Percentiles rank a stretch among this genome's conserved stretches.
Evolutionary conservation across 1,140 invertebrate genomes (phyloP).

Genomic region (Ceratina japonica): DNA sequence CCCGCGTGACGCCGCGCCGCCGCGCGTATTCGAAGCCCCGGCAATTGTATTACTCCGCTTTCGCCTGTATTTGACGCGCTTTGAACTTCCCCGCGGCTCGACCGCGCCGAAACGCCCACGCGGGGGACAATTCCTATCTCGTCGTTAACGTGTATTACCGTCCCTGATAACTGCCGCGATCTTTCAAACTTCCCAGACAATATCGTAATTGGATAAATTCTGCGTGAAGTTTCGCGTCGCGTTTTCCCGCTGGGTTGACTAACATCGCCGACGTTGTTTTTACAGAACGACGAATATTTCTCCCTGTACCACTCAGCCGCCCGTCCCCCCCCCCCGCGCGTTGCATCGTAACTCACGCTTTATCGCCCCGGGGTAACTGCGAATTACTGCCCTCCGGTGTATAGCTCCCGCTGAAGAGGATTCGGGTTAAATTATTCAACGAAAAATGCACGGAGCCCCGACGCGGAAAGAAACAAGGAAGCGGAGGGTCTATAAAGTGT

Average conservation of each 20-base stretch:
- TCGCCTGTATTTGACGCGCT: neutral
- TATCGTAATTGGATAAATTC: slow-evolving; percentile 20
- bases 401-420: neutral
- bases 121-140: neutral
- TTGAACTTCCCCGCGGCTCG: neutral
- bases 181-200: slow-evolving; percentile 29
- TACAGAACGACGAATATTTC: neutral
- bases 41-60: slow-evolving; percentile 6
- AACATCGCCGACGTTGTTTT: neutral
- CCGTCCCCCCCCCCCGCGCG: neutral
- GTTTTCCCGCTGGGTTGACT: no score
- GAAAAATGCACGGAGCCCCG: neutral
- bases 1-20: neutral
- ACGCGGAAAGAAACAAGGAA: neutral
- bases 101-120: no score
- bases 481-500: neutral
- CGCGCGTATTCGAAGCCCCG: neutral
- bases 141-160: slow-evolving; percentile 17
- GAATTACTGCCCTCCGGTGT: slow-evolving; percentile 4
- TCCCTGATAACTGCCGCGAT: slow-evolving; percentile 28
- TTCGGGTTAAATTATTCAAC: slow-evolving; percentile 27
- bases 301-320: neutral
- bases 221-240: neutral
- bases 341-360: neutral
- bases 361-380: neutral